Conservation (phyloP, 2,888 invertebrate species). For the Drosophila putrida region DNA sequence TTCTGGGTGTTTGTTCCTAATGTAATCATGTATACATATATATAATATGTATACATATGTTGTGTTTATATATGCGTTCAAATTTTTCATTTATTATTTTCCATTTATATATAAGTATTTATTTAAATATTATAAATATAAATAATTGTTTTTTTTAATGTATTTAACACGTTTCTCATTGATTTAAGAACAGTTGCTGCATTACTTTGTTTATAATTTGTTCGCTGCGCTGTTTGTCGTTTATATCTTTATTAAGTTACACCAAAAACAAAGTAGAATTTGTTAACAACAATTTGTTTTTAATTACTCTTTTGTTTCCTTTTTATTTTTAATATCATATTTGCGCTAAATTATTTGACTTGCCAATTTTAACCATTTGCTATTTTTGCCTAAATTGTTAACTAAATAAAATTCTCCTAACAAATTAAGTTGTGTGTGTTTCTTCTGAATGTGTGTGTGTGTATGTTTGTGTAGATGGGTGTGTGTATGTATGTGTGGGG, state of each 20-base stretch:
- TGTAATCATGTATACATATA: slow-evolving; percentile 42
- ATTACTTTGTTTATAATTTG: slow-evolving; percentile 52
- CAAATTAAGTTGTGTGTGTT: slow-evolving; percentile 56
- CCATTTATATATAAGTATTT: slow-evolving; percentile 47
- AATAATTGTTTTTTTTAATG: slow-evolving; percentile 53
- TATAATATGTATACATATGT: slow-evolving; percentile 42
- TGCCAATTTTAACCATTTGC: slow-evolving; percentile 66
- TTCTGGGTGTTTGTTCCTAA: slow-evolving; percentile 25
- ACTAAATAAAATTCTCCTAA: slow-evolving; percentile 75
- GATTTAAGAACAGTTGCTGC: slow-evolving; percentile 64
- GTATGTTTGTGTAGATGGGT: slow-evolving; percentile 12
- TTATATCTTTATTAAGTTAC: slow-evolving; percentile 69
- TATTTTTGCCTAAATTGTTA: slow-evolving; percentile 71
- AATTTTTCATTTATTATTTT: slow-evolving; percentile 54
- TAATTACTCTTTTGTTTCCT: slow-evolving; percentile 23
- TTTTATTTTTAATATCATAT: slow-evolving; percentile 59
- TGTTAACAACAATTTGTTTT: slow-evolving; percentile 64
- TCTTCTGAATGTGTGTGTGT: slow-evolving; percentile 15
- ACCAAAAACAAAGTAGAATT: slow-evolving; percentile 66
- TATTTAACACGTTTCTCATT: slow-evolving; percentile 55
- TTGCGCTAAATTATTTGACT: slow-evolving; percentile 70
- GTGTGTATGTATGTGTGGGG: slow-evolving; percentile 28
- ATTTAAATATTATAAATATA: slow-evolving; percentile 63
- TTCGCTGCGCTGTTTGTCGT: slow-evolving; percentile 84
- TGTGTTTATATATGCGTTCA: slow-evolving; percentile 51